These are phyloP conservation scores for Drosophila elegans DNA, from an alignment of 1,140 invertebrate genomes.

Conservation along the genomic window DNA sequence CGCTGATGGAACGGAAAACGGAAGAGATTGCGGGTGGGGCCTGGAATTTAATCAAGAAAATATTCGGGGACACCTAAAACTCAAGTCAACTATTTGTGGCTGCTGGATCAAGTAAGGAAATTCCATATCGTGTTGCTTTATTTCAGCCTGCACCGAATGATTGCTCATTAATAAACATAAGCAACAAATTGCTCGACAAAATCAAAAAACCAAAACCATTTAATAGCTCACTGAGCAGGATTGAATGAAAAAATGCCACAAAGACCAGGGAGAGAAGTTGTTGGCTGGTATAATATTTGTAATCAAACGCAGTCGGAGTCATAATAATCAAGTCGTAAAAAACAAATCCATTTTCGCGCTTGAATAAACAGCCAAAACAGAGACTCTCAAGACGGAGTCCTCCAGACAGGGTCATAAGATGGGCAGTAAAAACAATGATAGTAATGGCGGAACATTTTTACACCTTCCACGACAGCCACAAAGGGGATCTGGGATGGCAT, in stretches of 20 bases:
- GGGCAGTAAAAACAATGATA: slow-evolving; percentile 77
- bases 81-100: slow-evolving; percentile 5
- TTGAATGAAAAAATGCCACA: slow-evolving; percentile 18
- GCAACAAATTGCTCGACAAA: slow-evolving; percentile 52
- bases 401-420: slow-evolving; percentile 36
- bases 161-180: slow-evolving; percentile 80
- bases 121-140: slow-evolving; percentile 8
- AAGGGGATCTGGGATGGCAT: slow-evolving; percentile 47
- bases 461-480: slow-evolving; percentile 62
- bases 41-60: slow-evolving; percentile 46
- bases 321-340: slow-evolving; percentile 84
- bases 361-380: slow-evolving; percentile 60
- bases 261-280: slow-evolving; percentile 17
- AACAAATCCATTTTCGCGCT: slow-evolving; percentile 83
- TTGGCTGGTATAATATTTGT: slow-evolving; percentile 70
- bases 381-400: slow-evolving; percentile 28
- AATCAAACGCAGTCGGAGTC: slow-evolving; percentile 79
- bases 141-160: slow-evolving; percentile 55
- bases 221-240: slow-evolving; percentile 58
- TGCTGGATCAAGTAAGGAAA: background rate
- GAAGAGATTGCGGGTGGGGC: slow-evolving; percentile 14
- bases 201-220: slow-evolving; percentile 68
- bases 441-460: slow-evolving; percentile 77
- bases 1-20: slow-evolving; percentile 11
- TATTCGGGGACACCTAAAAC: slow-evolving; percentile 28